Percentiles rank a stretch among this genome's conserved stretches.
Evolutionary conservation across 1,140 invertebrate genomes (phyloP).

Genomic region (Leptinotarsa defecta): DNA sequence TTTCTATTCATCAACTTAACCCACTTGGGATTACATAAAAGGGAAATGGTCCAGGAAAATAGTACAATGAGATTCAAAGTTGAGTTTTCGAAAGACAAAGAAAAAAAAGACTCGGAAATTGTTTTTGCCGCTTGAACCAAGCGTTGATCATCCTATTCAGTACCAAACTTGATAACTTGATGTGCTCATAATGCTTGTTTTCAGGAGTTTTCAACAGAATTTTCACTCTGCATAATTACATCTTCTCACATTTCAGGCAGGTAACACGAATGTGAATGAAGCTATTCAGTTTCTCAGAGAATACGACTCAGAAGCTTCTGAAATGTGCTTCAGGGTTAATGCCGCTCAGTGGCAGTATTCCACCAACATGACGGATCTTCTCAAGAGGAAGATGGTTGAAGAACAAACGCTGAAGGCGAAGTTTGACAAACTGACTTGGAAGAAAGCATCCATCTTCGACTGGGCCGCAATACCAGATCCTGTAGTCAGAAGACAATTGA

Average conservation of each 20-base stretch:
- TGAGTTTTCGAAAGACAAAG: not conserved
- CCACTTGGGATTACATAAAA: no score
- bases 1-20: no score
- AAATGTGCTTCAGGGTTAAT: slow-evolving; percentile 72
- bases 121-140: not conserved
- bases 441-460: slow-evolving; percentile 70
- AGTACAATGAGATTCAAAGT: no score
- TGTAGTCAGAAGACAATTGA: slow-evolving; percentile 70
- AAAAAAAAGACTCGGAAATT: not conserved
- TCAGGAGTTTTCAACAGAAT: not conserved
- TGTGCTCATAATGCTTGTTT: not conserved
- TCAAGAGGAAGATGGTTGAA: slow-evolving; percentile 73
- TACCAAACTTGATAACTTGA: not conserved
- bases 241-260: slow-evolving; percentile 60
- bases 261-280: slow-evolving; percentile 71
- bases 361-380: slow-evolving; percentile 77
- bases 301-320: slow-evolving; percentile 72
- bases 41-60: no score
- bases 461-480: slow-evolving; percentile 71
- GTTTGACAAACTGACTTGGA: slow-evolving; percentile 76
- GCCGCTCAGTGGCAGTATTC: slow-evolving; percentile 76
- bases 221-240: not conserved
- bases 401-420: slow-evolving; percentile 69
- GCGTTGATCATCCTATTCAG: not conserved
- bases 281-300: slow-evolving; percentile 72